Evolutionary conservation across 2,113 vertebrate species (phyloP).

Genomic region (Physeter macrocephalus): DNA sequence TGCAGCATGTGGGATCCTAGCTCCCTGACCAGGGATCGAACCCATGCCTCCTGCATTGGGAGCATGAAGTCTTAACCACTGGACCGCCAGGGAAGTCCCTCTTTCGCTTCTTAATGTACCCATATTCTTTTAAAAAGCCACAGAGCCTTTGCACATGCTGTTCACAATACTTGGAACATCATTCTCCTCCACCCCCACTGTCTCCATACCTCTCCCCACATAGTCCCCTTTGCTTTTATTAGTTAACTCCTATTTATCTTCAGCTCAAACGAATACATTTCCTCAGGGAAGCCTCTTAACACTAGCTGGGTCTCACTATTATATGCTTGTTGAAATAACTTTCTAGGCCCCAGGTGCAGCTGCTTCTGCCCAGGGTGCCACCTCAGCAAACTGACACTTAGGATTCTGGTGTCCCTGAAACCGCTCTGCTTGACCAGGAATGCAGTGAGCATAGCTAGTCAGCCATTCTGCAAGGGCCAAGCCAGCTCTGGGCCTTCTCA

Average conservation of each 20-base stretch:
- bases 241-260: background rate
- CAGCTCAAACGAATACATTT: background rate
- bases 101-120: background rate
- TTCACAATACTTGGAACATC: background rate
- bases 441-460: too few relatives aligned
- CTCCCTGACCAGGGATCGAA: too few relatives aligned
- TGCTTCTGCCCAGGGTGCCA: background rate
- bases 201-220: background rate
- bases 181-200: background rate
- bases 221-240: background rate
- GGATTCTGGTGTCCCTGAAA: background rate
- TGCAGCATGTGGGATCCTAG: too few relatives aligned
- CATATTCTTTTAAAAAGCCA: background rate
- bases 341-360: background rate
- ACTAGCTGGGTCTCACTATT: background rate
- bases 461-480: accelerated
- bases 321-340: background rate
- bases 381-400: background rate
- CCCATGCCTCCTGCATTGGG: too few relatives aligned
- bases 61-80: too few relatives aligned
- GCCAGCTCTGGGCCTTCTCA: background rate
- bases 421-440: background rate
- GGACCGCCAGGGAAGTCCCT: background rate
- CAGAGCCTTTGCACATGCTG: background rate
- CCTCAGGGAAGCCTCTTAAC: background rate